These are phyloP conservation scores for Gymnocypris eckloni DNA, from an alignment of 2,797 vertebrate species.

Conservation along the genomic window DNA sequence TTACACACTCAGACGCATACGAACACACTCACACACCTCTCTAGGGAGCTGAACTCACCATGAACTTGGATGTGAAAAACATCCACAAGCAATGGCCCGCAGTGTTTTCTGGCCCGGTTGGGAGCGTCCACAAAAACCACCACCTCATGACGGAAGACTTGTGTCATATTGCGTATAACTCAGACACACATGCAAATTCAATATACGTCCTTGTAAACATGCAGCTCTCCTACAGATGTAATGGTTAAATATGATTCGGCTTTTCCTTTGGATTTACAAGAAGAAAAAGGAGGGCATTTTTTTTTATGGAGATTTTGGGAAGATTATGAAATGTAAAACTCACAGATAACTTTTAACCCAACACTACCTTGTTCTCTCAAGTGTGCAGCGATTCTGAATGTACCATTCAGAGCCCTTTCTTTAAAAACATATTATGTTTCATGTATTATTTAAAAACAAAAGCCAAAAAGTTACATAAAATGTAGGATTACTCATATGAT, in stretches of 20 bases:
- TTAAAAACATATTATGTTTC: not conserved
- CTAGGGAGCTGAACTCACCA: constrained; percentile 49
- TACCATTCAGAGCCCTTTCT: constrained; percentile 21
- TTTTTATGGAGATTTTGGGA: constrained; percentile 33
- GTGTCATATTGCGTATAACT: constrained; percentile 55
- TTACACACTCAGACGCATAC: constrained; percentile 57
- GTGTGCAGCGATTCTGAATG: constrained; percentile 32
- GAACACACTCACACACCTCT: constrained; percentile 55
- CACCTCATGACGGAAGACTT: constrained; percentile 58
- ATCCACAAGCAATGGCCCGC: constrained; percentile 45
- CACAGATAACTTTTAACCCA: constrained; percentile 31
- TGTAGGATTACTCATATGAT: not conserved
- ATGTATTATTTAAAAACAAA: not conserved
- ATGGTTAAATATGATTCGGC: not conserved
- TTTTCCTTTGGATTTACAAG: not conserved
- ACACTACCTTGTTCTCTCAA: constrained; percentile 28
- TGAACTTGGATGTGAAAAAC: constrained; percentile 62
- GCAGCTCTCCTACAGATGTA: not conserved
- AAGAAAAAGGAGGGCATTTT: constrained; percentile 11
- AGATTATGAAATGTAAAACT: constrained; percentile 48
- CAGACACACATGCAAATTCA: constrained; percentile 34
- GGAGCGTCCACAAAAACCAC: constrained; percentile 54
- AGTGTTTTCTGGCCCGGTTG: constrained; percentile 47
- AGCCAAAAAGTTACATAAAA: not conserved
- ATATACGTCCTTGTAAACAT: constrained; percentile 34